A percentile compares a stretch with the other conserved stretches of the same genome.
Evolutionary conservation across 2,888 invertebrate species (phyloP).

Genomic region (Amblyjoppa proteus): DNA sequence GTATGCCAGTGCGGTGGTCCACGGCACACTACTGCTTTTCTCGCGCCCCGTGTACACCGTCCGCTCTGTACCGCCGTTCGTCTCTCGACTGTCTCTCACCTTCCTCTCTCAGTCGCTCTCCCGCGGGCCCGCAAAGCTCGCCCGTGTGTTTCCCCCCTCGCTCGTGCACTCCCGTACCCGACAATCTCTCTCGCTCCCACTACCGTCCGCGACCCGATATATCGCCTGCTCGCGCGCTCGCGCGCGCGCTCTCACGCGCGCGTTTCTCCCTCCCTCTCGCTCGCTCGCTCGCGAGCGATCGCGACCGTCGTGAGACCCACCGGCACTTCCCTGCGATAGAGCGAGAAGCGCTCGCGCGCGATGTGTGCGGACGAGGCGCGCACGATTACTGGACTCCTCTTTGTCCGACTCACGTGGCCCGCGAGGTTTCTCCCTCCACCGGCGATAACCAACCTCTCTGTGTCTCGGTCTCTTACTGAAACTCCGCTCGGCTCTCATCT

Average conservation of each 20-base stretch:
- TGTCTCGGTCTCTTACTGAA: conserved; percentile 71
- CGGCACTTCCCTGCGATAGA: conserved; percentile 70
- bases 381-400: conserved; percentile 73
- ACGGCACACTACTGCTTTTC: conserved; percentile 90
- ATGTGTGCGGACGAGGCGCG: conserved; percentile 75
- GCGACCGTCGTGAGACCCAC: not conserved
- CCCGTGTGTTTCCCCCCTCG: conserved; percentile 42
- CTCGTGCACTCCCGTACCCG: conserved; percentile 60
- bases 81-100: conserved; percentile 76
- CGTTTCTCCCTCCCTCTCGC: conserved; percentile 18
- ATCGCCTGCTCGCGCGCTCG: conserved; percentile 57
- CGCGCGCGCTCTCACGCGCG: conserved; percentile 55
- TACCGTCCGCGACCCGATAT: not conserved
- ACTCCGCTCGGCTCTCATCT: conserved; percentile 61
- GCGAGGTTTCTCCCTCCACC: conserved; percentile 73
- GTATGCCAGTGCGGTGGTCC: conserved; percentile 87
- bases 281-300: conserved; percentile 19
- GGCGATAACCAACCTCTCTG: conserved; percentile 74
- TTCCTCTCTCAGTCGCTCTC: conserved; percentile 69
- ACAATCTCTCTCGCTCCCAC: conserved; percentile 63
- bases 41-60: conserved; percentile 86
- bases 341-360: conserved; percentile 42
- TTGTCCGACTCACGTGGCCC: conserved; percentile 75
- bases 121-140: conserved; percentile 52
- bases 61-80: conserved; percentile 87